Base-by-base conservation (phyloP, 1,140 invertebrate genomes). In the Arion vulgaris region DNA sequence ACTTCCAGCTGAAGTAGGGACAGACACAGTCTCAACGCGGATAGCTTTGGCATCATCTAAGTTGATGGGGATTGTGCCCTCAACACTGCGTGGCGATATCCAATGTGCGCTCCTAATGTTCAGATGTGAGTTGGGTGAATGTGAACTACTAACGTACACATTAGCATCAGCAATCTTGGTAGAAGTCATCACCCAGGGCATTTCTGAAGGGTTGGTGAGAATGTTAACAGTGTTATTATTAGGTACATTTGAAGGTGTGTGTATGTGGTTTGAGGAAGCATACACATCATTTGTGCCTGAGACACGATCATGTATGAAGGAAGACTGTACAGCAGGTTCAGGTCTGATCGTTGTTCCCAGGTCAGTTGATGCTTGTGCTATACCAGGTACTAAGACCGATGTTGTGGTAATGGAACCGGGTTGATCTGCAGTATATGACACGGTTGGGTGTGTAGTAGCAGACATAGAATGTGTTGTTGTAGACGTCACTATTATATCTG, bases 101-200 rank as follows among this genome's bases (percentile, higher is more conserved):
- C 62, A 66, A 28, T 66, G 62, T 11, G 62, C 62, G 17, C 62
- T 66, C 32, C 62, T 66, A 23, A 11, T 32, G 5, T 7, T 66
- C n/a, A 32, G 5, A 28, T 66, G 62, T 2, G 62, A 66, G 17
- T 32, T 17, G 28, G 62, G 62, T 23, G 5, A 17, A 4, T 28
- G 28, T 0, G 17, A 7, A 32, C n/a, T 66, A 17, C 62, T 66
- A 0, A 66, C 62, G 62, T 66, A 66, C 17, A 66, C 62, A 34
- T 32, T 66, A 28, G n/a, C 62, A 66, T 32, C 62, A 15, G 62
- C 62, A 32, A 66, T 66, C 28, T 66, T 66, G 11, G 62, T 66
- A 7, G 62, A 66, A 28, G 62, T 66, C 62, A 66, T 32, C 28
- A 66, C 62, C 62, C 62, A 66, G 28, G 62, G 62, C 53, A 57